These are phyloP conservation scores for Nyctibius bracteatus DNA, from an alignment of 2,113 vertebrate species.

Conservation along the genomic window DNA sequence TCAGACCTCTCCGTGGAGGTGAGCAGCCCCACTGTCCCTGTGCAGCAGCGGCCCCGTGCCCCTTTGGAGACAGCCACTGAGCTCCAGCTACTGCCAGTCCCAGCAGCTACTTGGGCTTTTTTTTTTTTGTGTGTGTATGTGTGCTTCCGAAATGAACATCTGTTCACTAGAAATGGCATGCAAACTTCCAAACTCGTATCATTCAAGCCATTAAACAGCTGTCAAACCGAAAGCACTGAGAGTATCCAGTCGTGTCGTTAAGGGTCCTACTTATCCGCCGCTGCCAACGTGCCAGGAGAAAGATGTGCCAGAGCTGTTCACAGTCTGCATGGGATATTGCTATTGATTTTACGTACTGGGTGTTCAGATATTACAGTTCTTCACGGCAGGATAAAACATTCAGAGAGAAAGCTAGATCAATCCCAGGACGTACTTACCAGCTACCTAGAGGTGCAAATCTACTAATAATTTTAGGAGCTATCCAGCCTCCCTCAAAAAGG, in stretches of 20 bases:
- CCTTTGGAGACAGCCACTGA: fast-evolving
- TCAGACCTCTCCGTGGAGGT: fast-evolving
- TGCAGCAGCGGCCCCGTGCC: fast-evolving
- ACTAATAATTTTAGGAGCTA: neutral
- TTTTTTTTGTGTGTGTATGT: too few relatives aligned
- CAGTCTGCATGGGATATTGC: neutral
- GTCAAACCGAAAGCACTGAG: neutral
- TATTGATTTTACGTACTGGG: neutral
- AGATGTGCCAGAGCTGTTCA: neutral
- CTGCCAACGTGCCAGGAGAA: neutral
- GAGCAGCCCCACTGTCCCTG: fast-evolving
- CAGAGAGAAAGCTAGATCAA: neutral
- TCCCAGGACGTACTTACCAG: neutral
- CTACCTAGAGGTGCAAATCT: neutral
- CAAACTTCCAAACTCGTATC: neutral
- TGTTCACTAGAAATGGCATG: neutral
- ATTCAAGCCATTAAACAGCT: neutral
- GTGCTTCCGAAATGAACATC: neutral
- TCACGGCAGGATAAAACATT: neutral
- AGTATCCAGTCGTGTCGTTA: neutral
- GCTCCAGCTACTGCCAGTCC: neutral
- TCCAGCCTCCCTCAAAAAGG: neutral
- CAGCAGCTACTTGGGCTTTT: neutral
- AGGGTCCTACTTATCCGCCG: fast-evolving
- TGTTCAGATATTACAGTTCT: neutral